These are phyloP conservation scores for Python bivittatus DNA, from an alignment of 2,113 vertebrate genomes.

Conservation along the genomic window DNA sequence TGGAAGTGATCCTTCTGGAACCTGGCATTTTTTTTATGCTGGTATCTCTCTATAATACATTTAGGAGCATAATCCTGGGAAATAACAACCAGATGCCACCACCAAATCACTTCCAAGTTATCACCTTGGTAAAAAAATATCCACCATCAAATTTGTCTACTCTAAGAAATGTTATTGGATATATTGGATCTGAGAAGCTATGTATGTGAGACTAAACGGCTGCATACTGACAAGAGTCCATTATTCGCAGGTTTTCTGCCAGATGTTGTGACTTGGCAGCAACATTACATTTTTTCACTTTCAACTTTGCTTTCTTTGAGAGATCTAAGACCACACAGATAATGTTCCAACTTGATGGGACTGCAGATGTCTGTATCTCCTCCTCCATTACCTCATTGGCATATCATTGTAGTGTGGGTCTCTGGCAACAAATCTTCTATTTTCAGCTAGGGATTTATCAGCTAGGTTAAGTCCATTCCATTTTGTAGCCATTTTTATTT, in stretches of 20 bases:
- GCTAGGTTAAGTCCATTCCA: not conserved
- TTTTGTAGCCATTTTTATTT: not conserved
- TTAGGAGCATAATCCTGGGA: not conserved
- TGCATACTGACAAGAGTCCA: not conserved
- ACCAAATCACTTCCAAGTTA: not conserved
- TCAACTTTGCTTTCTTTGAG: not conserved
- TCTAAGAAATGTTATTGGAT: not conserved
- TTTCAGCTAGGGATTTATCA: not conserved
- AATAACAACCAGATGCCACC: not conserved
- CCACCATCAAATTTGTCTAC: not conserved
- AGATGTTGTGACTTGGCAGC: not conserved
- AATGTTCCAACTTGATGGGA: not conserved
- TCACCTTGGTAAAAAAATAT: not conserved
- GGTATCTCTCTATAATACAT: not conserved
- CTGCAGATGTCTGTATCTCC: not conserved
- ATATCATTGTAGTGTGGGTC: not conserved
- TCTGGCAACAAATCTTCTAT: not conserved
- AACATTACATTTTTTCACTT: not conserved
- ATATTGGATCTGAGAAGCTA: not conserved
- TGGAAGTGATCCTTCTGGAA: not conserved
- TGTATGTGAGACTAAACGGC: not conserved
- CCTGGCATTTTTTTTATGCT: not conserved
- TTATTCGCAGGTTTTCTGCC: not conserved
- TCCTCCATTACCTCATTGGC: not conserved
- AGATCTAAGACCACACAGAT: not conserved